These are phyloP conservation scores for Tachina grossa DNA, from an alignment of 2,888 invertebrate genomes.

Conservation along the genomic window DNA sequence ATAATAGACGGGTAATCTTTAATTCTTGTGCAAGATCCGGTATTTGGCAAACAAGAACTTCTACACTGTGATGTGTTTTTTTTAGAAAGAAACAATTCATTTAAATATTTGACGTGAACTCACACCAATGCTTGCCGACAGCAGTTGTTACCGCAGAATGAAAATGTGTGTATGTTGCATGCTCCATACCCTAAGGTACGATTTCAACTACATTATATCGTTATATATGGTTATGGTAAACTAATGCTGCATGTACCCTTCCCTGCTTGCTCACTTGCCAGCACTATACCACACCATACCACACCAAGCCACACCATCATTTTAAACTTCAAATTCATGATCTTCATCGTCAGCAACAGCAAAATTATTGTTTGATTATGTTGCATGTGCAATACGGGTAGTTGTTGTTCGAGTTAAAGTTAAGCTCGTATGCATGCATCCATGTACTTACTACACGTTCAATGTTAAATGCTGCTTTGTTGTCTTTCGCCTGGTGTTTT, in stretches of 20 bases:
- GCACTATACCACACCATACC: not conserved
- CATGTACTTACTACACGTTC: slow-evolving; percentile 54
- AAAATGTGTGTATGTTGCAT: slow-evolving; percentile 42
- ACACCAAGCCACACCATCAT: slow-evolving; percentile 47
- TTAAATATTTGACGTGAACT: not conserved
- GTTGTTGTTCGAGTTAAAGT: slow-evolving; percentile 13
- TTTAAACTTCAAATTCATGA: slow-evolving; percentile 21
- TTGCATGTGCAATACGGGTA: slow-evolving; percentile 43
- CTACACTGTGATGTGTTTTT: not conserved
- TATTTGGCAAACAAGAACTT: not conserved
- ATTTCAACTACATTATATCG: slow-evolving; percentile 37
- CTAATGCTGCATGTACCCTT: slow-evolving; percentile 49
- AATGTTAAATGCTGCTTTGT: slow-evolving; percentile 45
- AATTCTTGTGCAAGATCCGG: not conserved
- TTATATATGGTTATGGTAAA: slow-evolving; percentile 59
- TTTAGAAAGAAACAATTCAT: slow-evolving; percentile 7
- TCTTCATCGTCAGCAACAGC: slow-evolving; percentile 11
- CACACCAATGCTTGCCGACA: not conserved
- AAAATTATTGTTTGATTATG: slow-evolving; percentile 53
- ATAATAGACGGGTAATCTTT: not conserved
- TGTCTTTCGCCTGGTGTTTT: slow-evolving; percentile 26
- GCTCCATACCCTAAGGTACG: slow-evolving; percentile 65
- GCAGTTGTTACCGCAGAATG: slow-evolving; percentile 38
- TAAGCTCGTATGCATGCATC: slow-evolving; percentile 14
- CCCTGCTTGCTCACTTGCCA: slow-evolving; percentile 9